Conservation (phyloP, 2,888 invertebrate genomes). For the Lumbricus terrestris region DNA sequence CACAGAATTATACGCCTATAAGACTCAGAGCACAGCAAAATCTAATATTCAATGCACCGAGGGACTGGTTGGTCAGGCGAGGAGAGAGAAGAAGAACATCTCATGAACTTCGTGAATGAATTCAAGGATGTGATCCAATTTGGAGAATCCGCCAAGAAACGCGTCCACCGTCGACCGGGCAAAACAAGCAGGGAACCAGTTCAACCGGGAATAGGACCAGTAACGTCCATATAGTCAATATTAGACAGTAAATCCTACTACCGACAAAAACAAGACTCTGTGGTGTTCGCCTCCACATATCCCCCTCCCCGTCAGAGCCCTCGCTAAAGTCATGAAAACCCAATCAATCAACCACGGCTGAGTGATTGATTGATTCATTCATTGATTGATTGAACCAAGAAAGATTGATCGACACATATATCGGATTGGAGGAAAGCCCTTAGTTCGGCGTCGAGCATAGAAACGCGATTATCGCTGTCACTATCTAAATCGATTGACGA, state of each 20-base stretch:
- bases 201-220: not conserved
- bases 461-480: not conserved
- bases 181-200: not conserved
- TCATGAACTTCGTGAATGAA: too few species aligned
- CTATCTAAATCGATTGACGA: not conserved
- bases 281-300: not conserved
- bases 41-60: slow-evolving; percentile 3
- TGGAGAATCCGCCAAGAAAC: not conserved
- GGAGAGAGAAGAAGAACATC: not conserved
- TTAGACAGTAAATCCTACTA: not conserved
- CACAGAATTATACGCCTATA: not conserved
- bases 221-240: not conserved
- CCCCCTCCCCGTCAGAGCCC: not conserved
- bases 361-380: too few species aligned
- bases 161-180: not conserved
- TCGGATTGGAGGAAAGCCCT: not conserved
- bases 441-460: not conserved
- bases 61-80: not conserved
- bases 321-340: not conserved
- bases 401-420: not conserved
- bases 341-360: not conserved
- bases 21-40: not conserved
- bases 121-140: slow-evolving; percentile 3
- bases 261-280: not conserved
- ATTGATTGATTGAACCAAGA: not conserved